Evolutionary conservation across 2,797 vertebrate genomes (phyloP).

Genomic region (Sebastes diaconus): DNA sequence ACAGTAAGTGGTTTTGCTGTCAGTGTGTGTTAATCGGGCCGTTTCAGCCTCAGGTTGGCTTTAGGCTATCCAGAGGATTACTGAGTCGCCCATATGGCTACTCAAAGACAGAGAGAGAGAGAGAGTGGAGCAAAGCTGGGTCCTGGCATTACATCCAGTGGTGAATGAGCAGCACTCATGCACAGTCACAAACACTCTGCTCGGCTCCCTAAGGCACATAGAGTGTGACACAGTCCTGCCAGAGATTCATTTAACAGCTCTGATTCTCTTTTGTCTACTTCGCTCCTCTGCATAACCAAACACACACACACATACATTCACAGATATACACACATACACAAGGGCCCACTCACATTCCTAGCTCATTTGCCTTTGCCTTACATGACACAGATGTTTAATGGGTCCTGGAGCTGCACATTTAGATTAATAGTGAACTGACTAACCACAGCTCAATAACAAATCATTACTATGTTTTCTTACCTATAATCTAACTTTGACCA

Average conservation of each 20-base stretch:
- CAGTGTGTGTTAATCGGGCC: slow-evolving; percentile 33
- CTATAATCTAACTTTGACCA: background rate
- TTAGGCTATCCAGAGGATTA: slow-evolving; percentile 59
- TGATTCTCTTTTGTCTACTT: slow-evolving; percentile 17
- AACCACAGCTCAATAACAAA: background rate
- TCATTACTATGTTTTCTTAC: background rate
- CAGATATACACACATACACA: background rate
- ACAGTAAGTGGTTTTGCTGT: slow-evolving; percentile 18
- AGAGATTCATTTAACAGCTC: slow-evolving; percentile 37
- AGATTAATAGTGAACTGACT: background rate
- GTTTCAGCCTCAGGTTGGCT: slow-evolving; percentile 50
- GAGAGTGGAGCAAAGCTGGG: slow-evolving; percentile 35
- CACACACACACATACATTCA: background rate
- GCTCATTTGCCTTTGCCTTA: slow-evolving; percentile 1
- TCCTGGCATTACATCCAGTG: slow-evolving; percentile 45
- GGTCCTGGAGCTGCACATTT: background rate
- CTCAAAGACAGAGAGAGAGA: slow-evolving; percentile 10
- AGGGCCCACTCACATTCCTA: background rate
- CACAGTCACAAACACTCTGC: slow-evolving; percentile 49
- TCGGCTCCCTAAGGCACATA: slow-evolving; percentile 4
- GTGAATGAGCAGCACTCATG: slow-evolving; percentile 58
- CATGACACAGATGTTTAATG: background rate
- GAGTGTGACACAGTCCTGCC: slow-evolving; percentile 38
- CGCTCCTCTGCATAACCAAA: slow-evolving; percentile 12
- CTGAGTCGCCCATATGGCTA: slow-evolving; percentile 54